A percentile compares a stretch with the other conserved stretches of the same genome.
Evolutionary conservation across 2,888 invertebrate genomes (phyloP).

Genomic region (Philopedon plagiatum): DNA sequence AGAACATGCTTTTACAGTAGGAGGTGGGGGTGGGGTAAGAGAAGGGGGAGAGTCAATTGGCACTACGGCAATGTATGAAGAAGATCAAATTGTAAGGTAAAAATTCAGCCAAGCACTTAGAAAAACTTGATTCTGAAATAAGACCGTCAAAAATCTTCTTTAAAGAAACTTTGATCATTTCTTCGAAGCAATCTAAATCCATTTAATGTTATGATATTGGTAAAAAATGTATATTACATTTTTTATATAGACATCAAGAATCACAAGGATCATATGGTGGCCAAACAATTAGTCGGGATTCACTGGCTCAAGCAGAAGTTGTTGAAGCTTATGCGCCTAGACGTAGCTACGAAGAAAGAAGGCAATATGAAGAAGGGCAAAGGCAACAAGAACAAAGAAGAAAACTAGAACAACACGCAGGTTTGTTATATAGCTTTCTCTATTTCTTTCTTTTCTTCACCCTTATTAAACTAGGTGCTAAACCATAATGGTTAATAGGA

Average conservation of each 20-base stretch:
- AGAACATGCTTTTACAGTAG: slow-evolving; percentile 49
- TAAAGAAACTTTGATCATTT: too few species aligned
- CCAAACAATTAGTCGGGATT: neutral
- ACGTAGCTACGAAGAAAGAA: slow-evolving; percentile 37
- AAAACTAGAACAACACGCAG: slow-evolving; percentile 44
- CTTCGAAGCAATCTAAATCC: too few species aligned
- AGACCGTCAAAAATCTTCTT: too few species aligned
- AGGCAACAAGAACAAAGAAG: slow-evolving; percentile 33
- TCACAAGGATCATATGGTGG: neutral
- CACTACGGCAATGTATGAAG: slow-evolving; percentile 13
- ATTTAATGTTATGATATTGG: too few species aligned
- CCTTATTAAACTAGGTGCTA: too few species aligned
- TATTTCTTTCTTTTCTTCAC: too few species aligned
- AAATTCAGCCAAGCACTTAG: too few species aligned
- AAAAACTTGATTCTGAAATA: too few species aligned
- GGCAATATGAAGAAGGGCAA: slow-evolving; percentile 36
- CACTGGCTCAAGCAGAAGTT: neutral
- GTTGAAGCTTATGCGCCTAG: slow-evolving; percentile 23
- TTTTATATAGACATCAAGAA: neutral
- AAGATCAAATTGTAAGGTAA: slow-evolving; percentile 23
- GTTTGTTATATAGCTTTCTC: slow-evolving; percentile 7
- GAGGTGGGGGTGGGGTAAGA: slow-evolving; percentile 51
- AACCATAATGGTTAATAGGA: too few species aligned
- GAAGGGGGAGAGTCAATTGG: slow-evolving; percentile 41
- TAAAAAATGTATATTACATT: too few species aligned